These are phyloP conservation scores for Peromyscus eremicus DNA, from an alignment of 2,797 vertebrate species.

Conservation along the genomic window DNA sequence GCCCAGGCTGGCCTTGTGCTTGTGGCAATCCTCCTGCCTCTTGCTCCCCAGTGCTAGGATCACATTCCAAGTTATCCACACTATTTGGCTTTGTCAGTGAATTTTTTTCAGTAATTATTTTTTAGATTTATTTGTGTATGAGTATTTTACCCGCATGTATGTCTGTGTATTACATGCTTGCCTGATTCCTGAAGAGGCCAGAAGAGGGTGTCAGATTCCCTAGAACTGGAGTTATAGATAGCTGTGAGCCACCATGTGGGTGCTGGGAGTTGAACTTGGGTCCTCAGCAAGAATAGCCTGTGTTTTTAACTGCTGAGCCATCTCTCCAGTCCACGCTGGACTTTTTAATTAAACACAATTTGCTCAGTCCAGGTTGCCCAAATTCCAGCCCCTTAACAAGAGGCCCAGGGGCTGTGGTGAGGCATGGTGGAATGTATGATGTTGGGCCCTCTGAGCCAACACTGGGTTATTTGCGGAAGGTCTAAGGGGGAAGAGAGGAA, in stretches of 20 bases:
- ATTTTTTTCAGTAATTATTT: background rate
- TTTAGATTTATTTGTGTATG: background rate
- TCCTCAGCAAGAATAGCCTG: background rate
- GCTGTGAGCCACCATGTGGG: background rate
- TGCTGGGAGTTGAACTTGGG: background rate
- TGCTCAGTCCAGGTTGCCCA: conserved; percentile 57
- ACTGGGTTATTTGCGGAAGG: conserved; percentile 82
- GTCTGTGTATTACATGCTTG: background rate
- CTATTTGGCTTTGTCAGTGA: background rate
- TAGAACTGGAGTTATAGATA: background rate
- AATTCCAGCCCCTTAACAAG: conserved; percentile 63
- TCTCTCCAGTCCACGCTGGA: background rate
- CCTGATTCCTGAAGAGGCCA: background rate
- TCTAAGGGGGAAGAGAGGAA: conserved; percentile 10
- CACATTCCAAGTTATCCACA: no score
- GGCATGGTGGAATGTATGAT: conserved; percentile 66
- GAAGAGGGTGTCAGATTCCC: background rate
- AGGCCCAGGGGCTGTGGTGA: conserved; percentile 62
- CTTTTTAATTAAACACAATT: conserved; percentile 84
- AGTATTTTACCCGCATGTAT: background rate
- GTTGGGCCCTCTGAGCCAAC: conserved; percentile 78
- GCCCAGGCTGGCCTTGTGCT: background rate
- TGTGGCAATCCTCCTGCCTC: background rate
- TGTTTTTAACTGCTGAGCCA: background rate
- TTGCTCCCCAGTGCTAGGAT: no score